Base-by-base conservation (phyloP, 35 echinoderm and acorn worm species). In the Eucidaris tribuloides region DNA sequence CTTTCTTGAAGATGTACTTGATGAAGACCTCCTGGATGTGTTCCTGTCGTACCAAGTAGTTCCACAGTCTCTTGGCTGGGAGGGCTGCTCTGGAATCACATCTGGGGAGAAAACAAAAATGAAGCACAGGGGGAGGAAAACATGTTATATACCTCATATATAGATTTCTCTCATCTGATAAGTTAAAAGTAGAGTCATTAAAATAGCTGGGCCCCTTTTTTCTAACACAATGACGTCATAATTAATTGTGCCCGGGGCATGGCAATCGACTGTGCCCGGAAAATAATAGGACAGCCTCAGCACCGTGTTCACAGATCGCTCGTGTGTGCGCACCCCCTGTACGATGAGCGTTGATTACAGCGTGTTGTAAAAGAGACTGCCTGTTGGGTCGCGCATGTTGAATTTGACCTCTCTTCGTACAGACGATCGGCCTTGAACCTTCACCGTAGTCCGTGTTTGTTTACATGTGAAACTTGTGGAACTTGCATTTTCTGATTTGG, bases 1-100 rank as follows among this genome's bases (percentile, higher is more conserved):
- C 92, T 91, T 90, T 99, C 45, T 99, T 87, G 84, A 99, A 99
- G 83, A 99, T 99, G 76, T 93, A 99, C 19, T 86, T 85, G 52
- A 99, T 99, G 82, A 99, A 99, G 46, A 93, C 62, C 20, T 99
- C 96, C 89, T 99, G 96, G 11, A 93, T 71, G 4, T 49, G 22
- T 68, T 99, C 96, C 52, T 99, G 96, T 50, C 96, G 83, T 29
- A 99, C 96, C 3, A 99, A 54, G 71, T 85, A 99, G 62, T 99
- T 99, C 96, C 96, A 99, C 4, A 93, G 91, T 27, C 96, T 63
- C 66, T 93, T 89, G 22, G 88, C 76, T 66, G 96, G 83, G 39
- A 72, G 76, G 2, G 87, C 81, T 9, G 91, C 52, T 35, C 85
- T 85, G 41, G 82, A 82, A 2, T 77, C 89, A 50, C 82, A 87